Conservation (phyloP, 2,888 invertebrate genomes). For the Watsonalla binaria region DNA sequence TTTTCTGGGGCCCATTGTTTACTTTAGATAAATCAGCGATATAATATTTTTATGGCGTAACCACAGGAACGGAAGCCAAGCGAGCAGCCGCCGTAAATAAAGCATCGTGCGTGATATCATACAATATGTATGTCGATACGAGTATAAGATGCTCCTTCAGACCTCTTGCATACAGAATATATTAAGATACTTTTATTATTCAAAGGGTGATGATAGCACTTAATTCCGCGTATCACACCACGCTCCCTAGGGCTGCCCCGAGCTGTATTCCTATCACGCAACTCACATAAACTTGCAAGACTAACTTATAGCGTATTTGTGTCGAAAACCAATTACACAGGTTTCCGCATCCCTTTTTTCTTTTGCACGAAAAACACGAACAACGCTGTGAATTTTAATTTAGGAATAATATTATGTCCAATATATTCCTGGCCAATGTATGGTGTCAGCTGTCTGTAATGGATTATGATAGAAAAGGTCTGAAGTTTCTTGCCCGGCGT, state of each 20-base stretch:
- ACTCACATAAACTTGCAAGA: conserved; percentile 54
- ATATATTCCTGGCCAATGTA: conserved; percentile 11
- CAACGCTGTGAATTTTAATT: conserved; percentile 33
- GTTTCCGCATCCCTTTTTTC: conserved; percentile 38
- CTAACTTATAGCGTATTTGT: conserved; percentile 61
- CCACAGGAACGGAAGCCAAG: no score
- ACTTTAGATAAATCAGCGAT: no score
- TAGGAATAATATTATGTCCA: conserved; percentile 26
- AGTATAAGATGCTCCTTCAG: conserved; percentile 5
- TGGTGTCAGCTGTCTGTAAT: conserved; percentile 3
- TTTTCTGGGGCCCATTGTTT: no score
- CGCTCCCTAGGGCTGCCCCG: conserved; percentile 19
- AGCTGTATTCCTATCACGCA: conserved; percentile 46
- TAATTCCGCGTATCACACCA: conserved; percentile 31
- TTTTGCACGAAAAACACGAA: conserved; percentile 26
- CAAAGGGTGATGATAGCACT: conserved; percentile 36
- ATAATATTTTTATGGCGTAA: neutral
- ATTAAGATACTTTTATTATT: conserved; percentile 30
- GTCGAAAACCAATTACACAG: conserved; percentile 58
- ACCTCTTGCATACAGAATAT: conserved; percentile 4
- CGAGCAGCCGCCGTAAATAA: neutral
- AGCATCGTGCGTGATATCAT: neutral
- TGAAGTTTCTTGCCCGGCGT: conserved; percentile 1
- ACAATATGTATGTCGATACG: neutral
- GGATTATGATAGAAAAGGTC: conserved; percentile 4